Base-by-base conservation (phyloP, 2,797 vertebrate genomes). In the Toxotes lorentzi region DNA sequence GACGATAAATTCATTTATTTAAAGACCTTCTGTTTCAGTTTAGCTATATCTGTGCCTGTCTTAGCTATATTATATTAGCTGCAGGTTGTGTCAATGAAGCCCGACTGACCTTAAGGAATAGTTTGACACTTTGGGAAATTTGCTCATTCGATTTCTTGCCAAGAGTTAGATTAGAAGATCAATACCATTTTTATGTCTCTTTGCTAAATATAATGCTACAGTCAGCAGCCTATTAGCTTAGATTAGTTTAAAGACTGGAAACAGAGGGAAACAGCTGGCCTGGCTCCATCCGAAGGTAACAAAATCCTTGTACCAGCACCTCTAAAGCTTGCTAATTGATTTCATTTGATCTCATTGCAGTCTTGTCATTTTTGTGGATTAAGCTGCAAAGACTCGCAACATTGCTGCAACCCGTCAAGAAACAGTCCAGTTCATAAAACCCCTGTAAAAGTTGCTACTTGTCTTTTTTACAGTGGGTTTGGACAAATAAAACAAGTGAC, bases 81-180 rank as follows among this genome's bases (percentile, higher is more conserved):
- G 34, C 47, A 23, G 45, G 34, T 65, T 76, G 50, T 70, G 27
- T 73, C 56, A 40, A 35, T 24, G 21, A 70, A 45, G 54, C 63
- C 56, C 70, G 41, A 32, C 10, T 63, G 30, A 76, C 0, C 5
- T 51, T 35, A 73, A 73, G 16, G 2, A 59, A 40, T 16, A 30
- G 27, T 23, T 75, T 47, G 58, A 57, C 24, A 47, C 61, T 51
- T 70, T 41, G 13, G 56, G 35, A 69, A 77, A 65, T 43, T 21
- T 5, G 5, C 24, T 60, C 21, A 27, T 75, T 70, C 9, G 19
- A 12, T 72, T 21, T 56, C 11, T 67, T 23, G 14, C 40, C 12
- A 13, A 38, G 34, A 38, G 19, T 13, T 59, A 11, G 8, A 23
- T 41, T 7, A 23, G 5, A 16, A n/a, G 2, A 19, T 27, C 6